Conservation (phyloP, 2,797 vertebrate genomes). For the Luscinia megarhynchos region DNA sequence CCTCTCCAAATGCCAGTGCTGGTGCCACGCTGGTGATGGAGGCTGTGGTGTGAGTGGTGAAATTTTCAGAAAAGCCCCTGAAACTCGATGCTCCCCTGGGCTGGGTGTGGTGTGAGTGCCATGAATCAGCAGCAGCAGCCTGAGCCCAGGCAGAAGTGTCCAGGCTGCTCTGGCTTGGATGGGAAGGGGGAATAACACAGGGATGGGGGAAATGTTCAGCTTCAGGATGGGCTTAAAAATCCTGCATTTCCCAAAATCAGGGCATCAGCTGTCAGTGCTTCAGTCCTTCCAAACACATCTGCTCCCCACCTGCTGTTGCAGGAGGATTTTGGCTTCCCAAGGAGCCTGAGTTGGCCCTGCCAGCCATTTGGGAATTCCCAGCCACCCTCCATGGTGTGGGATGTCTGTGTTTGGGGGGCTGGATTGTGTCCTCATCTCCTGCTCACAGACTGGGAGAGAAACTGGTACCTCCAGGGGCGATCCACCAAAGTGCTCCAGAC, state of each 20-base stretch:
- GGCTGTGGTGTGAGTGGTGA: fast-evolving
- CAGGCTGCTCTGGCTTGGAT: neutral
- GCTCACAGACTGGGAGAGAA: neutral
- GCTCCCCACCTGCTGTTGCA: neutral
- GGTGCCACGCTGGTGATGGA: neutral
- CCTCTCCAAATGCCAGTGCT: neutral
- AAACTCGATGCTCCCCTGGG: fast-evolving
- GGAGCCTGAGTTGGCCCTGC: neutral
- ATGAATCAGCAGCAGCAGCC: constrained; percentile 5
- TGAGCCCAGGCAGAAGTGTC: neutral
- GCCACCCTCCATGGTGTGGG: neutral
- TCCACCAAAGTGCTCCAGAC: neutral
- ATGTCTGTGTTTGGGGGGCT: neutral
- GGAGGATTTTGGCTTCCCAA: neutral
- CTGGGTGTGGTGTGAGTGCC: constrained; percentile 8
- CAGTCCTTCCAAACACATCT: neutral
- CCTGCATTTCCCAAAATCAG: neutral
- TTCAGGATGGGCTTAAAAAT: neutral
- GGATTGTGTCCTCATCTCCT: neutral
- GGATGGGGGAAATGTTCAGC: neutral
- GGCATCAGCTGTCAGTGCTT: neutral
- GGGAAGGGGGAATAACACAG: neutral
- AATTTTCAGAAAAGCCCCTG: neutral
- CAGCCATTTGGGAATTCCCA: neutral
- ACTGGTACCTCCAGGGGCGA: neutral